These are phyloP conservation scores for Drusus annulatus DNA, from an alignment of 1,140 invertebrate species.

Conservation along the genomic window DNA sequence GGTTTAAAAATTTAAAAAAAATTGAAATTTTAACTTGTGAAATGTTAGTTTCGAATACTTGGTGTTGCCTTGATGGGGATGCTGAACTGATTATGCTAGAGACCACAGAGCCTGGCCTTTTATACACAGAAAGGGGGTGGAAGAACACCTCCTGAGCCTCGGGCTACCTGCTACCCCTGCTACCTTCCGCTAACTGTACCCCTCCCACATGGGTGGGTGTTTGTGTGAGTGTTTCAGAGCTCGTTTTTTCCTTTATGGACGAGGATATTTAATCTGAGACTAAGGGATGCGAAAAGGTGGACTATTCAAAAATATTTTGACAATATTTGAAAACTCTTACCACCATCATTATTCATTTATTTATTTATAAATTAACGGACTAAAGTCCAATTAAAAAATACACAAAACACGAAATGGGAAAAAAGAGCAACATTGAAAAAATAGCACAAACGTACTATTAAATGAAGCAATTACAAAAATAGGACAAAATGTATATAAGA, in stretches of 20 bases:
- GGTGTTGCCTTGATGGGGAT: not conserved
- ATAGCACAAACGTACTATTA: too few species aligned
- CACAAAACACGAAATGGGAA: too few species aligned
- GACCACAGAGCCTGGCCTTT: slow-evolving; percentile 21
- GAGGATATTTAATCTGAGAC: slow-evolving; percentile 31
- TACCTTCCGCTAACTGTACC: not conserved
- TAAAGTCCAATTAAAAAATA: too few species aligned
- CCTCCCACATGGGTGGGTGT: not conserved
- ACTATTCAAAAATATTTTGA: not conserved
- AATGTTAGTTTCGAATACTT: not conserved
- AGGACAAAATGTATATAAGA: too few species aligned
- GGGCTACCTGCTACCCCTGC: not conserved
- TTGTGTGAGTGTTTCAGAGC: slow-evolving; percentile 34
- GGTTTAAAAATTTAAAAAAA: not conserved
- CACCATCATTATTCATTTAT: too few species aligned
- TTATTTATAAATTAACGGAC: too few species aligned
- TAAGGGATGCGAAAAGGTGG: not conserved
- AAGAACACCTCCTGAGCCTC: not conserved
- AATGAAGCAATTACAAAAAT: too few species aligned
- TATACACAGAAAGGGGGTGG: slow-evolving; percentile 34
- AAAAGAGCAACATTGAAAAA: too few species aligned
- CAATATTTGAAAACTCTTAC: too few species aligned
- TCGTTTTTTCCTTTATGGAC: slow-evolving; percentile 33
- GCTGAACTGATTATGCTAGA: not conserved
- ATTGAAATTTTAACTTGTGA: too few species aligned